Base-by-base conservation (phyloP, 2,113 vertebrate genomes). In the Erinaceus europaeus region DNA sequence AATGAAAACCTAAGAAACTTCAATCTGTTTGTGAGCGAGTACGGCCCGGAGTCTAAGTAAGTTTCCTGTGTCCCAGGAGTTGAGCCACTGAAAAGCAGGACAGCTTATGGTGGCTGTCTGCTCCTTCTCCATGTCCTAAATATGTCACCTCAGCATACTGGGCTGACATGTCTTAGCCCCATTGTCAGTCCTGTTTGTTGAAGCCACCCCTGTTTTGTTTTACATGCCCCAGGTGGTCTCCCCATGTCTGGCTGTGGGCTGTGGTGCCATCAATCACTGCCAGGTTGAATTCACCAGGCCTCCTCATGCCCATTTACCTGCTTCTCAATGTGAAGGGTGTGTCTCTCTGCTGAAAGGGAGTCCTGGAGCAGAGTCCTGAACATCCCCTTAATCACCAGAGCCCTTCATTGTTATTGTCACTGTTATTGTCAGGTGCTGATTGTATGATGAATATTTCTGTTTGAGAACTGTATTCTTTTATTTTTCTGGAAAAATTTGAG, bases 191-290 rank as follows among this genome's bases (percentile, higher is more conserved):
- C 59, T 75, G 81, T 89, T 95, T 87, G 81, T 91, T 86, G 71
- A 81, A 91, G 71, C 84, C 53, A 62, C 92, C 80, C 86, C 74
- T 55, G 53, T 64, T 68, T 72, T 86, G 87, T 85, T 90, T 82
- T 82, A 90, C 92, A 96, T 68, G 91, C 89, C 79, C 38, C 61
- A 36, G 1, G 0, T 74, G 15, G 84, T 77, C 84, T 75, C 81
- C 73, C 65, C 53, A 36, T 50, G 90, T 72, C 92, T 64, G 93
- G 89, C 91, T 84, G 71, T 62, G 20, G 40, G 27, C 73, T 50
- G 52, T 18, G 12, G 48, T 44, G 71, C 85, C 89, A 93, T 95
- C 95, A 74, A 88, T 96, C 94, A 93, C 83, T 44, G 93, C 87
- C 94, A 85, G 40, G 10, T 88, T 29, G 83, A 44, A 76, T 88